A percentile compares a stretch with the other conserved stretches of the same genome.
These are phyloP conservation scores for Zaprionus africanus DNA, from an alignment of 1,140 invertebrate species.

Conservation along the genomic window DNA sequence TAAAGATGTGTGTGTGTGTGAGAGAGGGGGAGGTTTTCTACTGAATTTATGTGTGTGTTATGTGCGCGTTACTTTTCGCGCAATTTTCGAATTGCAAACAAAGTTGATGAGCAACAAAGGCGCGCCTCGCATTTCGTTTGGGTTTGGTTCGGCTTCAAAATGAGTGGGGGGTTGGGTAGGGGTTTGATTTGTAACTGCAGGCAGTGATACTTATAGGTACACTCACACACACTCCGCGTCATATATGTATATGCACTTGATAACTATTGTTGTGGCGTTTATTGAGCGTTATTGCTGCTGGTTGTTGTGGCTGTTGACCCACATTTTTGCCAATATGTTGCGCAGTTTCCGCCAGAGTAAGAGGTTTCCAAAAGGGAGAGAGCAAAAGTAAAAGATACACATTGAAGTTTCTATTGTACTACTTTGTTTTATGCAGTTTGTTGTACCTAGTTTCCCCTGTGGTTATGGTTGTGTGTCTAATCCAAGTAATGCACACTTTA, in stretches of 20 bases:
- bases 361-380: neutral
- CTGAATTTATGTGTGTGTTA: conserved; percentile 31
- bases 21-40: conserved; percentile 6
- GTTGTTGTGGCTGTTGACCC: conserved; percentile 73
- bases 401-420: conserved; percentile 2
- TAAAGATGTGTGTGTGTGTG: conserved; percentile 64
- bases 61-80: conserved; percentile 67
- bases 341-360: conserved; percentile 43
- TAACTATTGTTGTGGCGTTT: conserved; percentile 71
- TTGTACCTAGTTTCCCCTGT: neutral
- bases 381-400: neutral
- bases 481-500: neutral
- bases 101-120: conserved; percentile 72
- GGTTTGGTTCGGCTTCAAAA: conserved; percentile 32
- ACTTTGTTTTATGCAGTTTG: neutral
- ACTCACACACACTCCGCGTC: neutral
- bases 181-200: conserved; percentile 62
- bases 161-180: neutral
- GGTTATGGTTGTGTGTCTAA: neutral
- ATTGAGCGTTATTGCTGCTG: conserved; percentile 76
- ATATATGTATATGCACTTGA: conserved; percentile 42
- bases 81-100: conserved; percentile 71
- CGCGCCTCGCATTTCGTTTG: conserved; percentile 60
- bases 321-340: conserved; percentile 78
- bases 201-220: conserved; percentile 27